Base-by-base conservation (phyloP, 2,113 vertebrate genomes). In the Bostrychus sinensis region DNA sequence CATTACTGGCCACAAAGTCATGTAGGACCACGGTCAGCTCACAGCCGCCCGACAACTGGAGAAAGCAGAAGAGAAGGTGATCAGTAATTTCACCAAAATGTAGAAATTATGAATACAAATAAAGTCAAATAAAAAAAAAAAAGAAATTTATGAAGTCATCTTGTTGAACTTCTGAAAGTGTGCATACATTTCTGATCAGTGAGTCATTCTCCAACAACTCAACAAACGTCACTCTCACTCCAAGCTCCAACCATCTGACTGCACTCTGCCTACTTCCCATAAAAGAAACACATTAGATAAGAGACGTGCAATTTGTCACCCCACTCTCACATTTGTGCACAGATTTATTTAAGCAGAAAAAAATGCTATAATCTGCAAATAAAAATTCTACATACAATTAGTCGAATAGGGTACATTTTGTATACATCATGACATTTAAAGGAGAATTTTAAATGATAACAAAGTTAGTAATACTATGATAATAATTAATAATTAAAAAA, bases 1-100 rank as follows among this genome's bases (percentile, higher is more conserved):
- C 94, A 19, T 94, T 95, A 76, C 93, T 93, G 72, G 96, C 95
- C 0, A 95, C 88, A 77, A 97, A 97, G 86, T 98, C 96, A 0
- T 97, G 95, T 88, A 98, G 96, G 38, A 97, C 96, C 73, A 98
- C 95, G 0, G 96, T 98, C 84, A 98, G 83, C 89, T 98, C 96
- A 50, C 96, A 98, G 79, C 96, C 96, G 13, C 96, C 96, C 0
- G 96, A 98, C 48, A 98, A 88, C 96, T 98, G 86, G 3, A 74
- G 60, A 26, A 50, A 85, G 26, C 25, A 26, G 6, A 60, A n/a
- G 66, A 45, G 3, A 39, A 4, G 57, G 1, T n/a, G 16, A 60
- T 45, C 16, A 23, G 13, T 36, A 13, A 36, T 20, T 11, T 13
- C 5, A 39, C 19, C 30, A 71, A 8, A 65, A 65, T 58, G 5